Evolutionary conservation across 2,797 vertebrate genomes (phyloP), one percentile per base, ranked within the genome.

Genomic region (Coilia nasus): DNA sequence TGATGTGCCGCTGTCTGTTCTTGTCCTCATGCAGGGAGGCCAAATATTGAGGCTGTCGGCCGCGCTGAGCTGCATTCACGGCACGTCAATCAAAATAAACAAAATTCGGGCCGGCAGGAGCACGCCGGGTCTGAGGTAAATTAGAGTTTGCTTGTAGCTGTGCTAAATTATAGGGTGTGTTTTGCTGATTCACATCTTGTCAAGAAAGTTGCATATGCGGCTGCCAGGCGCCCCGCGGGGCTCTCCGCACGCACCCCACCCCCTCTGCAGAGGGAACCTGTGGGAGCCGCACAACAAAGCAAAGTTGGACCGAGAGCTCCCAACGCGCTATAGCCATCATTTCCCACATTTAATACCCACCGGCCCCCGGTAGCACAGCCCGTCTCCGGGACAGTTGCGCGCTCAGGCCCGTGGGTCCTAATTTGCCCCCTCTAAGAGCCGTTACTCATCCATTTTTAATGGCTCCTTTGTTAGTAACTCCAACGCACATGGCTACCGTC

Each of bases 21-120:
- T 83, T 71, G 41, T 19, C 91, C 81, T 86, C 81, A 83, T 6
- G 4, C 90, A 99, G 98, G 98, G 98, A 54, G 98, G 98, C 44
- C 98, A 99, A 95, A 98, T 99, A 89, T 90, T 99, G 28, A 91
- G 98, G 28, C 92, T 98, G 10, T 96, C 96, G 41, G 97, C 96
- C 7, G 96, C 98, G 0, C 93, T 99, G 86, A 97, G 98, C 91
- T 98, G 98, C 89, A 94, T 99, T 87, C 95, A 95, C 50, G 96
- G 97, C 2, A 88, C 95, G 50, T 89, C 96, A 4, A 82, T 99
- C 87, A 95, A 94, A 83, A 96, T 99, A 89, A 93, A 90, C 87
- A 97, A 97, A 90, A 96, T 99, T 93, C 96, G 98, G 62, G 97
- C 98, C 0, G 98, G 98, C 5, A 95, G 98, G 83, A 98, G 96